Conservation (phyloP, 2,797 vertebrate species). For the Sphaeramia orbicularis region DNA sequence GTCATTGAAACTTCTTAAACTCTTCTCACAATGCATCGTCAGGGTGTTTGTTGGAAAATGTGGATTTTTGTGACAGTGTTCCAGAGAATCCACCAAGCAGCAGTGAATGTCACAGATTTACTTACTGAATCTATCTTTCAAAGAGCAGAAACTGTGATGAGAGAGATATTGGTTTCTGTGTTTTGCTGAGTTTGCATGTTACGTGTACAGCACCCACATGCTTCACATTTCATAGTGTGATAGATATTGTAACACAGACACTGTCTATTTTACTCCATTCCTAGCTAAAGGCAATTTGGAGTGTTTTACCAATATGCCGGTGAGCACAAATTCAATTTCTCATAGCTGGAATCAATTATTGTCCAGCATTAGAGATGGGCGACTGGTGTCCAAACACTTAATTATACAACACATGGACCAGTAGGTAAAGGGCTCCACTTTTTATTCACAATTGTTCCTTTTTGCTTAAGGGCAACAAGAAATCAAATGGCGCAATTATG, state of each 20-base stretch:
- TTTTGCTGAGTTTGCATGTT: constrained; percentile 46
- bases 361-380: not conserved
- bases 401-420: not conserved
- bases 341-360: not conserved
- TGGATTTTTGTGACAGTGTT: constrained; percentile 24
- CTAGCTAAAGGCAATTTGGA: too few species aligned
- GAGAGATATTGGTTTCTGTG: constrained; percentile 39
- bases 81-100: constrained; percentile 7
- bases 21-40: constrained; percentile 7
- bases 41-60: constrained; percentile 21
- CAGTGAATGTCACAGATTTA: constrained; percentile 35
- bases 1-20: constrained; percentile 12
- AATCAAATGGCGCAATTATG: constrained; percentile 52
- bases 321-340: too few species aligned
- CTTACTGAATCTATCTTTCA: constrained; percentile 22
- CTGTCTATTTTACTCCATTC: too few species aligned
- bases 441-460: constrained; percentile 43
- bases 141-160: constrained; percentile 4
- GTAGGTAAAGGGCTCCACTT: constrained; percentile 34
- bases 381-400: not conserved
- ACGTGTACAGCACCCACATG: constrained; percentile 25
- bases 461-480: constrained; percentile 15
- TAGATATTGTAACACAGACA: too few species aligned
- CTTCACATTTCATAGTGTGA: too few species aligned
- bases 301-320: too few species aligned